phyloP scores from a whole-genome alignment of 2,797 vertebrate species.

The Labroides dimidiatus region DNA sequence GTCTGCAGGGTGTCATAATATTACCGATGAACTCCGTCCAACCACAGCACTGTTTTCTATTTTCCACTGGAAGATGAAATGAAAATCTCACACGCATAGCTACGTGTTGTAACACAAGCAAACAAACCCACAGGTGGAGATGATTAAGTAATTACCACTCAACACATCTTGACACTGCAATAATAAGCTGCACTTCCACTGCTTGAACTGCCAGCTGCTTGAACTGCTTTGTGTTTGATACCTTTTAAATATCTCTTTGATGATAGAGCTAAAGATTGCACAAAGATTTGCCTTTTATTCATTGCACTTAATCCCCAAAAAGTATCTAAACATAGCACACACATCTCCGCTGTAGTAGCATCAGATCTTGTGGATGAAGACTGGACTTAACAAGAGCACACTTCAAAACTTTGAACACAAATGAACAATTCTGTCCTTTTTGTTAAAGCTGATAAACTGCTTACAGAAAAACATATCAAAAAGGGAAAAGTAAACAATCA shows the following conservation, averaged over 20 bases:
- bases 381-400: conserved; percentile 27
- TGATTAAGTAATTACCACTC: conserved; percentile 31
- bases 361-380: conserved; percentile 15
- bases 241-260: conserved; percentile 18
- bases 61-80: conserved; percentile 40
- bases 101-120: conserved; percentile 49
- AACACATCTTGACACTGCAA: conserved; percentile 31
- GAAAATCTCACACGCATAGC: conserved; percentile 50
- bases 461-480: conserved; percentile 36
- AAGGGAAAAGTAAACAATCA: neutral
- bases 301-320: conserved; percentile 64
- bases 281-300: conserved; percentile 36
- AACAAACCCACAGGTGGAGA: conserved; percentile 39
- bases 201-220: conserved; percentile 23
- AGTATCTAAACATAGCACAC: conserved; percentile 31
- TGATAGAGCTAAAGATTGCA: conserved; percentile 46
- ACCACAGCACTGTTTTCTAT: conserved; percentile 29
- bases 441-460: conserved; percentile 5
- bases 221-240: conserved; percentile 6
- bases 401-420: conserved; percentile 20
- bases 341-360: conserved; percentile 1
- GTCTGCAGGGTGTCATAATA: conserved; percentile 7
- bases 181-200: conserved; percentile 16
- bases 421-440: conserved; percentile 3
- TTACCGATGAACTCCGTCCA: conserved; percentile 6